These are phyloP conservation scores for Laticauda colubrina DNA, from an alignment of 2,113 vertebrate species.

Conservation along the genomic window DNA sequence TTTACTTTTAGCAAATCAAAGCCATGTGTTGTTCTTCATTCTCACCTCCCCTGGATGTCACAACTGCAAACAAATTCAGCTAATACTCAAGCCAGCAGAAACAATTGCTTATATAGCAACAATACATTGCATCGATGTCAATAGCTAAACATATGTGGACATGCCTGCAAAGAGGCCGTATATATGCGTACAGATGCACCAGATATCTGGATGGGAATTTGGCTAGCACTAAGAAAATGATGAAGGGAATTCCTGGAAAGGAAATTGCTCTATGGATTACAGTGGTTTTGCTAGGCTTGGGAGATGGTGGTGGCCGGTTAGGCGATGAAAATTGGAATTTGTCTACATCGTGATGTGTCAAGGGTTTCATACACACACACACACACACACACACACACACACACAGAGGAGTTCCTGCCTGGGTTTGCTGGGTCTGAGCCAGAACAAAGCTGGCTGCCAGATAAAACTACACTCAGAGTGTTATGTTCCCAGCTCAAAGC, in stretches of 20 bases:
- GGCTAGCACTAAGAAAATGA: neutral
- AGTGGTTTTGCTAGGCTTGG: neutral
- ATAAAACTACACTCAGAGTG: conserved; percentile 20
- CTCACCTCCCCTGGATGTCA: neutral
- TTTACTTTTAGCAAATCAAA: neutral
- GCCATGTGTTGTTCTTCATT: neutral
- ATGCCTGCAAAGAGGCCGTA: neutral
- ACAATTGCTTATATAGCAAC: conserved; percentile 10
- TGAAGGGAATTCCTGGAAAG: neutral
- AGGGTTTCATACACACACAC: neutral
- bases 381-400: neutral
- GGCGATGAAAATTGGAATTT: neutral
- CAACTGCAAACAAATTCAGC: neutral
- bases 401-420: conserved; percentile 10
- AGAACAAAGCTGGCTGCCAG: conserved; percentile 20
- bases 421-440: conserved; percentile 6
- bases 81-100: neutral
- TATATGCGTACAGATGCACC: neutral
- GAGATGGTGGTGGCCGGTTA: too few species aligned
- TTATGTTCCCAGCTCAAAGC: conserved; percentile 28
- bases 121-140: neutral
- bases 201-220: neutral
- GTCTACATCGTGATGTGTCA: neutral
- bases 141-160: neutral
- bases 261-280: neutral